Percentiles rank a stretch among this genome's conserved stretches.
Conservation (phyloP, 2,113 vertebrate species). For the Xenus cinereus region DNA sequence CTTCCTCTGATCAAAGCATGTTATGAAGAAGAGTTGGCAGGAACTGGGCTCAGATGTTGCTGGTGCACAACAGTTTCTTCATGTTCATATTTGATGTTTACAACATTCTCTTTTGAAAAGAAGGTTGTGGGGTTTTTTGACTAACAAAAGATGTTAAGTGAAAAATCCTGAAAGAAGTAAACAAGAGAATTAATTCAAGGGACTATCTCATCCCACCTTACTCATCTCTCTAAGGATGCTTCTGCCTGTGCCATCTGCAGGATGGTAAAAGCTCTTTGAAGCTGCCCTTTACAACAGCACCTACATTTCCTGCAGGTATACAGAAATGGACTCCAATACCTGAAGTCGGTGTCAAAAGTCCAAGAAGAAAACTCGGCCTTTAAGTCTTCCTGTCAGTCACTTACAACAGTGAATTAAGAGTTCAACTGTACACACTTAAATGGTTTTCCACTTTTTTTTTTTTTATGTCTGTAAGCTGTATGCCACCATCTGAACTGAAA, state of each 20-base stretch:
- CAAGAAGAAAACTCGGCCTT: not conserved
- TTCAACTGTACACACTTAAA: not conserved
- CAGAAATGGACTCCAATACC: not conserved
- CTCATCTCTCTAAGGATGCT: not conserved
- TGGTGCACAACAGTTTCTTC: not conserved
- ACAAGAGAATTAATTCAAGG: not conserved
- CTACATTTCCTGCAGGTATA: not conserved
- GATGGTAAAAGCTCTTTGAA: not conserved
- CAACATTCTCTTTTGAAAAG: not conserved
- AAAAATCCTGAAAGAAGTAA: not conserved
- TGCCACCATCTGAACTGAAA: not conserved
- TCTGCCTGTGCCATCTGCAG: not conserved
- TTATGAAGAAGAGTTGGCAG: not conserved
- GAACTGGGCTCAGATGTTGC: not conserved
- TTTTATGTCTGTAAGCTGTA: not conserved
- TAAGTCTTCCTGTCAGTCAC: not conserved
- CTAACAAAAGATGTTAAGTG: not conserved
- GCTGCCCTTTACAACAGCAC: not conserved
- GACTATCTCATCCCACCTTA: not conserved
- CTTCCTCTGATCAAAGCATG: conserved; percentile 9
- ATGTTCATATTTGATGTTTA: not conserved
- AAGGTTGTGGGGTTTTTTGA: not conserved
- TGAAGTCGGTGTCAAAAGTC: not conserved
- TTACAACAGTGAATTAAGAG: not conserved
- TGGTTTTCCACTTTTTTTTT: not conserved